phyloP scores from a whole-genome alignment of 2,888 invertebrate genomes.

The Hypolimnas misippus region DNA sequence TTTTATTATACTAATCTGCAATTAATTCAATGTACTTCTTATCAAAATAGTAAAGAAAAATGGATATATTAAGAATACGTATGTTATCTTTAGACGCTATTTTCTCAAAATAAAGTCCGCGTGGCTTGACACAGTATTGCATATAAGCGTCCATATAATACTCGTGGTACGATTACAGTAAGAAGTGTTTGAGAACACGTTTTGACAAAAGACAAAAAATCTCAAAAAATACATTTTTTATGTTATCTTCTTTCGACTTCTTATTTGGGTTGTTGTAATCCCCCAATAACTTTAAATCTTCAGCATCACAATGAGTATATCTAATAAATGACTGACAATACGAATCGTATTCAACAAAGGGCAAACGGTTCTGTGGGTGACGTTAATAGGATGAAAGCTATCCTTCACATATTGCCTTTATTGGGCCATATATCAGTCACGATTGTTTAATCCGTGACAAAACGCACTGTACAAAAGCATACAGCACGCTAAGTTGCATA shows the following conservation, averaged over 20 bases:
- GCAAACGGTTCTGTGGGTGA: conserved; percentile 69
- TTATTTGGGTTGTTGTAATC: conserved; percentile 54
- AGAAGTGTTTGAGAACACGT: too few species aligned
- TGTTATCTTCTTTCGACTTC: too few species aligned
- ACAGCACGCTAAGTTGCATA: conserved; percentile 4
- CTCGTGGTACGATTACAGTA: too few species aligned
- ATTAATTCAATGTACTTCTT: too few species aligned
- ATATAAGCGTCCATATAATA: too few species aligned
- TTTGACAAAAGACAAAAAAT: neutral
- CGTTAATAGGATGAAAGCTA: conserved; percentile 73
- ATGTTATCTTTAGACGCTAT: too few species aligned
- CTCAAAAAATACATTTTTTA: neutral
- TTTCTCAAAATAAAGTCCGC: too few species aligned
- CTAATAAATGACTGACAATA: conserved; percentile 69
- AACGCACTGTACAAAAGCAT: conserved; percentile 13
- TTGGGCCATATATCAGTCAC: conserved; percentile 66
- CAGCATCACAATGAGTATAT: conserved; percentile 36
- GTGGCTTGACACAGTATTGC: too few species aligned
- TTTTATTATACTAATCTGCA: too few species aligned
- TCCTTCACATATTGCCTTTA: conserved; percentile 73
- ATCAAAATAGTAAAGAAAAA: too few species aligned
- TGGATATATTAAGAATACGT: too few species aligned
- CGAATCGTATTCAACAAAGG: conserved; percentile 64
- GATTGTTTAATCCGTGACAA: conserved; percentile 47
- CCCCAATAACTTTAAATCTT: conserved; percentile 20